Percentiles rank a stretch among this genome's conserved stretches.
Evolutionary conservation across 2,113 vertebrate genomes (phyloP).

Genomic region (Dascyllus trimaculatus): DNA sequence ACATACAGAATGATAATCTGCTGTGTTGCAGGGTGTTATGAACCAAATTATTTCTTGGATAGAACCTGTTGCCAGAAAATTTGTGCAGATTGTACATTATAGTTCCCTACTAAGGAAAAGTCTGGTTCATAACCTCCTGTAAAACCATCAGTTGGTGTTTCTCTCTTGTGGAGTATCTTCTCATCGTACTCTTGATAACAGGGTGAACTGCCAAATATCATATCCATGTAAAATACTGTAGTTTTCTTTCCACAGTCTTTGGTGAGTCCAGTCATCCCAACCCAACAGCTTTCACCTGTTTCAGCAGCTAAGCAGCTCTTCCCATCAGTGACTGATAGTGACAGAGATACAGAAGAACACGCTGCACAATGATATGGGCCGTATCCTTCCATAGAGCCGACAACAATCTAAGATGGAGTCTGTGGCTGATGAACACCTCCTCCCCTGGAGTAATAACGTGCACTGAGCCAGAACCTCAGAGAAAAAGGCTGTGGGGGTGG

Average conservation of each 20-base stretch:
- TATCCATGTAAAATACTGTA: background rate
- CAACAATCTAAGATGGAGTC: conserved; percentile 67
- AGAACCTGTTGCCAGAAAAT: no score
- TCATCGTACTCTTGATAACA: no score
- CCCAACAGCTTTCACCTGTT: conserved; percentile 1
- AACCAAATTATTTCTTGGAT: no score
- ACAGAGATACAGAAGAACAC: conserved; percentile 57
- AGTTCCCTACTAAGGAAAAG: no score
- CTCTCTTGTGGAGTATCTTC: no score
- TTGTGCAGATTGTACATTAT: no score
- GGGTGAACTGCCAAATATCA: no score
- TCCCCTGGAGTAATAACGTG: conserved; percentile 61
- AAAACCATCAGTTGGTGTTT: no score
- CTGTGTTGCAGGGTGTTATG: no score
- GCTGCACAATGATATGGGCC: conserved; percentile 54
- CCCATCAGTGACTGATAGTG: conserved; percentile 49
- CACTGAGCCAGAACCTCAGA: conserved; percentile 61
- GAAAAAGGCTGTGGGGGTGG: conserved; percentile 16
- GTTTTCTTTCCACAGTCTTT: background rate
- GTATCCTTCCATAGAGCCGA: conserved; percentile 48
- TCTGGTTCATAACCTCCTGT: no score
- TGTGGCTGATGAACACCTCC: conserved; percentile 66
- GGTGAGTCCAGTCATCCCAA: background rate
- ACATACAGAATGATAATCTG: no score
- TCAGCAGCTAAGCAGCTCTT: conserved; percentile 41